Conservation (phyloP, 2,888 invertebrate species). For the Pherbina coryleti region DNA sequence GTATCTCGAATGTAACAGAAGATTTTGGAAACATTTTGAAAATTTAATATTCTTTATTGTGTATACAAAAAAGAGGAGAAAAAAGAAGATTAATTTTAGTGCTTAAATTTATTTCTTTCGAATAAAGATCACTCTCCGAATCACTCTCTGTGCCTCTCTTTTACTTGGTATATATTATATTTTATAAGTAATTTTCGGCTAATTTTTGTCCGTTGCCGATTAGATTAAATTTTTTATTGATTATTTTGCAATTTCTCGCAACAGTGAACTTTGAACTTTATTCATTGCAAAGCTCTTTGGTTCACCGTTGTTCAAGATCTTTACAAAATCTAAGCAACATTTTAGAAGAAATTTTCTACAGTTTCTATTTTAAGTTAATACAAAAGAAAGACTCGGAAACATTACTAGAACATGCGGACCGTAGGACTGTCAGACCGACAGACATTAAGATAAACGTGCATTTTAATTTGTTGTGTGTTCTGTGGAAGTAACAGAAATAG, state of each 20-base stretch:
- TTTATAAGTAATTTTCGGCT: neutral
- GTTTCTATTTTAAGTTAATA: too few species aligned
- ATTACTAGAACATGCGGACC: too few species aligned
- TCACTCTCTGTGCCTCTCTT: neutral
- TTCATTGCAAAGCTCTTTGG: neutral
- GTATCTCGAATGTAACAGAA: too few species aligned
- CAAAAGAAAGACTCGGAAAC: too few species aligned
- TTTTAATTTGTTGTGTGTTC: too few species aligned
- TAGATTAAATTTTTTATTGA: neutral
- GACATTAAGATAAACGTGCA: too few species aligned
- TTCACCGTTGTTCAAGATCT: neutral
- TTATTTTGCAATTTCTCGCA: neutral
- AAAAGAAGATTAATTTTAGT: too few species aligned
- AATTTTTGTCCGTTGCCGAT: neutral
- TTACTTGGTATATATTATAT: neutral
- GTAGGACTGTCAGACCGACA: too few species aligned
- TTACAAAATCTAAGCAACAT: neutral
- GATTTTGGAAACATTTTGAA: too few species aligned
- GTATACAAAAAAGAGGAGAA: too few species aligned
- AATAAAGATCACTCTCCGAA: neutral
- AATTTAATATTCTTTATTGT: too few species aligned
- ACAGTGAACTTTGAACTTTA: neutral
- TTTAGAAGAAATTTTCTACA: neutral
- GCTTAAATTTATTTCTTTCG: neutral
- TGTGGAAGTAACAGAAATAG: neutral